Evolutionary conservation across 2,113 vertebrate genomes (phyloP), one percentile per base, ranked within the genome.

Genomic region (Climacteris rufus): DNA sequence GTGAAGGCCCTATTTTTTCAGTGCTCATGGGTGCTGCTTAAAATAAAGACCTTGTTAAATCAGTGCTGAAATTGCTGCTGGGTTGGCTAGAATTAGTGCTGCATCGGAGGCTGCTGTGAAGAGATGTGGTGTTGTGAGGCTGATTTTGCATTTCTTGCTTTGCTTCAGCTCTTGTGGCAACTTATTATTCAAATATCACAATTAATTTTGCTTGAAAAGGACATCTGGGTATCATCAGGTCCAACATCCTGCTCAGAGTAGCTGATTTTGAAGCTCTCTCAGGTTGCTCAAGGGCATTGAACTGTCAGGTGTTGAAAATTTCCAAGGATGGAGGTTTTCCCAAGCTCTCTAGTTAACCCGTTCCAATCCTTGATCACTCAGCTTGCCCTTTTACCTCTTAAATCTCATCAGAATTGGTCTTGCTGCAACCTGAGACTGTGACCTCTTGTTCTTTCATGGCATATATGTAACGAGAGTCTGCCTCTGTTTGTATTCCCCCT

Each of bases 191-290:
- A 93, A 89, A 77, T 66, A 81, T 61, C 28, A 49, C 30, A 39
- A 91, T 65, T 65, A 74, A 74, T 54, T 94, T 53, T 66, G 18
- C 40, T 39, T 87, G 30, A 84, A 79, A 93, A 89, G 19, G 47
- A 49, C 24, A 27, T 79, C 9, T 74, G 33, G 30, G 39, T 7
- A 39, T 64, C 37, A n/a, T 27, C 4, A 30, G 17, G 56, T 89
- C 47, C 35, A 75, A 42, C 11, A 50, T 59, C 11, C 56, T 93
- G 31, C 21, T 78, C 27, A 39, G 75, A 82, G 25, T 25, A 8
- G 14, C 23, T 0, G 4, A 45, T 63, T 27, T 15, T 69, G 37
- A 57, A 61, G 35, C 18, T 69, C 3, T 35, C 39, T 35, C 27
- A 33, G 33, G 15, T 57, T 74, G 3, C 31, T 81, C 22, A 83